phyloP scores from a whole-genome alignment of 2,797 vertebrate species.

The Rhodeus uyekii region DNA sequence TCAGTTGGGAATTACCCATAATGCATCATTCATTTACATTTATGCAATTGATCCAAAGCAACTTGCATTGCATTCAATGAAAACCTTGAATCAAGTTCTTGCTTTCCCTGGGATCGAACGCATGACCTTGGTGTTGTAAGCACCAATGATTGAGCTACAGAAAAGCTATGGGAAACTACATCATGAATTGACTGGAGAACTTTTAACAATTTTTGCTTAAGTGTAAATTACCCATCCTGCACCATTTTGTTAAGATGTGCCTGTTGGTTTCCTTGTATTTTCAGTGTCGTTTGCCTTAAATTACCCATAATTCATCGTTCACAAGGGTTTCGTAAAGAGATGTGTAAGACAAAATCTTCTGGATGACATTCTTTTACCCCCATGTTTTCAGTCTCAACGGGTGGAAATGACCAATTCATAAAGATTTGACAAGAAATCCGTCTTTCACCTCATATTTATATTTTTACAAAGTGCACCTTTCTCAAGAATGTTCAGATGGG shows the following conservation, averaged over 20 bases:
- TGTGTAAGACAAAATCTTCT: background rate
- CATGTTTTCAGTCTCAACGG: background rate
- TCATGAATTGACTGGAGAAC: slow-evolving; percentile 19
- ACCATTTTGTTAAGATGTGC: slow-evolving; percentile 6
- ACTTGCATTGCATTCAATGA: too few species aligned
- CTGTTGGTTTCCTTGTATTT: background rate
- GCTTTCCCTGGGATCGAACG: too few species aligned
- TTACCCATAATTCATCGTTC: background rate
- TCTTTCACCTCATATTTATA: background rate
- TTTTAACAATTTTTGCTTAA: background rate
- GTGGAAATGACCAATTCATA: slow-evolving; percentile 22
- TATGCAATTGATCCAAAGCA: too few species aligned
- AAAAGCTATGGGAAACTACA: too few species aligned
- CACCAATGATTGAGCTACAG: too few species aligned
- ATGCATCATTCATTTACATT: slow-evolving; percentile 33
- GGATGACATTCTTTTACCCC: background rate
- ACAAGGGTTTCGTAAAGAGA: background rate
- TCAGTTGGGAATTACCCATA: slow-evolving; percentile 29
- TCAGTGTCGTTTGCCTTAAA: background rate
- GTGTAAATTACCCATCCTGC: background rate
- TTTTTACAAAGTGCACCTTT: background rate
- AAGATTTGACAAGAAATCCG: slow-evolving; percentile 14
- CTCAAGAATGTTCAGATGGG: background rate
- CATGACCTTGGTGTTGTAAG: too few species aligned
- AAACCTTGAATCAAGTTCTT: too few species aligned